Evolutionary conservation across 2,113 vertebrate genomes (phyloP), one percentile per base, ranked within the genome.

Genomic region (Microtus richardsoni): DNA sequence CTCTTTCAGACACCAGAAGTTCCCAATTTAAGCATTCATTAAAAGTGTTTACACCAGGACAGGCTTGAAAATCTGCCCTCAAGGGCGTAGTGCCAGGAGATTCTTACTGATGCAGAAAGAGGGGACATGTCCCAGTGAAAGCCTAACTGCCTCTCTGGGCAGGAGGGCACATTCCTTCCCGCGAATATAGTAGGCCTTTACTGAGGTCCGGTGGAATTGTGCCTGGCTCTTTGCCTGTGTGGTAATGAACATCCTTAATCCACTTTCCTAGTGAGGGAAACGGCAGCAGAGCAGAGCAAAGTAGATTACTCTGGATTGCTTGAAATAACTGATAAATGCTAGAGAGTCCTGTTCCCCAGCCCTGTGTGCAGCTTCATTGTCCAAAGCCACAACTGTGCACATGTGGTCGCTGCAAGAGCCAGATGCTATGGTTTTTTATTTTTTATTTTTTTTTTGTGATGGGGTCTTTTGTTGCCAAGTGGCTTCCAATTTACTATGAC

Each of bases 41-140:
- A 33, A 41, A 83, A 96, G 30, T 77, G 71, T 94, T 93, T 77
- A 71, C 0, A 0, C 68, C 70, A 41, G 74, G 62, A 91, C 44
- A 26, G 41, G 95, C 89, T 91, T 89, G 85, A 96, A 95, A 84
- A 88, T 87, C 68, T 84, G 19, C n/a, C 74, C 91, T n/a, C 58
- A 6, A 52, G 13, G 74, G 86, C 87, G 64, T 8, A 4, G 0
- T 1, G 28, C 82, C 96, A 89, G 36, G 13, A 6, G 82, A 88
- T 93, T 84, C 68, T 85, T 39, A 3, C 79, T 92, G 80, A 77
- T 88, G 83, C 58, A 75, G 86, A 89, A 64, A 70, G 75, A 70
- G 77, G 66, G 75, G n/a, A 41, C 16, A 17, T 14, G 39, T 24
- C 4, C 54, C 44, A 1, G 30, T 21, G 75, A 17, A 73, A 28